These are phyloP conservation scores for Pemphredon lugubris DNA, from an alignment of 2,888 invertebrate genomes.

Conservation along the genomic window DNA sequence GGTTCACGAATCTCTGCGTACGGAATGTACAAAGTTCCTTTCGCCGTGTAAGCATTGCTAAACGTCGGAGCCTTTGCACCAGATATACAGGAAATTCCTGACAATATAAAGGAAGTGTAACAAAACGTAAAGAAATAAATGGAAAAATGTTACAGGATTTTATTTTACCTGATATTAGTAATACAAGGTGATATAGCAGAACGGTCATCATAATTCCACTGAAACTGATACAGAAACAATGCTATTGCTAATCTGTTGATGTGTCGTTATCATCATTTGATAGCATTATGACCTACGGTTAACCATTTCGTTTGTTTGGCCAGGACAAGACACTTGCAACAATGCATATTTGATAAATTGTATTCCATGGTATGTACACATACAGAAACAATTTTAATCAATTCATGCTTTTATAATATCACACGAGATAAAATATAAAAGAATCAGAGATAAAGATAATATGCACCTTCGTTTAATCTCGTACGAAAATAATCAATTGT, in stretches of 20 bases:
- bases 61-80: slow-evolving; percentile 84
- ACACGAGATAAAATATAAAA: too few relatives aligned
- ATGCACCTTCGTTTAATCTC: too few relatives aligned
- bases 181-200: neutral
- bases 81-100: slow-evolving; percentile 14
- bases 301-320: neutral
- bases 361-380: neutral
- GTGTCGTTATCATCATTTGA: neutral
- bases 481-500: too few relatives aligned
- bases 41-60: slow-evolving; percentile 88
- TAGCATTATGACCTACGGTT: slow-evolving; percentile 18
- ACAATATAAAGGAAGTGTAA: neutral
- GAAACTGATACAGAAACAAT: slow-evolving; percentile 24
- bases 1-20: slow-evolving; percentile 97
- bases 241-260: neutral
- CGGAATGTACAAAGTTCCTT: slow-evolving; percentile 91
- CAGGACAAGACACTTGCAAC: neutral
- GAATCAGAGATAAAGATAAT: too few relatives aligned
- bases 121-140: neutral
- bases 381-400: neutral
- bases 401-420: neutral
- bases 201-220: slow-evolving; percentile 26
- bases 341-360: neutral
- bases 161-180: slow-evolving; percentile 33
- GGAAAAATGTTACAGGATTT: neutral